These are phyloP conservation scores for Pandion haliaetus DNA, from an alignment of 2,113 vertebrate genomes.

Conservation along the genomic window DNA sequence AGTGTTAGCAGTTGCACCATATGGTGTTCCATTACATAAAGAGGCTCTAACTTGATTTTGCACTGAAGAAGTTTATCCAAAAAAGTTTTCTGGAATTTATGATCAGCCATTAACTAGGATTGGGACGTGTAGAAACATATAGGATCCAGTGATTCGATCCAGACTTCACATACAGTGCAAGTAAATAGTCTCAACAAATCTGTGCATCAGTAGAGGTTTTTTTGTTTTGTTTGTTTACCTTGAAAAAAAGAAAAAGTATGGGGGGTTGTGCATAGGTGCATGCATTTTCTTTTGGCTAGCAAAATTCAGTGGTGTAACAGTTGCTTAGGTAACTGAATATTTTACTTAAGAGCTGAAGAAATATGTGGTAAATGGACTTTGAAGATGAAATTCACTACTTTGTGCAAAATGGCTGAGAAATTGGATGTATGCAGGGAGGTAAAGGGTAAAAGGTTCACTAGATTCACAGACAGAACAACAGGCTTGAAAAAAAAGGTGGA, in stretches of 20 bases:
- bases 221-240: not conserved
- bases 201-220: not conserved
- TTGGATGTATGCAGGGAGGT: not conserved
- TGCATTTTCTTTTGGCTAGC: not conserved
- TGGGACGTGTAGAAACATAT: not conserved
- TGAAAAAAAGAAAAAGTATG: too few relatives aligned
- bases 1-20: not conserved
- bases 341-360: conserved; percentile 40
- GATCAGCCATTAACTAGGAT: not conserved
- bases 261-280: not conserved
- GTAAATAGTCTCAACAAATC: not conserved
- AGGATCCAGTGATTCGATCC: not conserved
- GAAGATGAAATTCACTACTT: not conserved
- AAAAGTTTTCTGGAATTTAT: not conserved
- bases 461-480: not conserved
- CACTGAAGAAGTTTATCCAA: not conserved
- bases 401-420: not conserved
- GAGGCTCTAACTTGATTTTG: not conserved
- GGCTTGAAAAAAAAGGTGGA: not conserved
- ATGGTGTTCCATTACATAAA: not conserved
- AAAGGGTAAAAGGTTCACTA: not conserved
- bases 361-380: not conserved
- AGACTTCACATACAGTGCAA: not conserved
- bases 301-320: not conserved
- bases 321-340: conserved; percentile 19